phyloP scores from a whole-genome alignment of 2,797 vertebrate genomes.

The Gila robusta region DNA sequence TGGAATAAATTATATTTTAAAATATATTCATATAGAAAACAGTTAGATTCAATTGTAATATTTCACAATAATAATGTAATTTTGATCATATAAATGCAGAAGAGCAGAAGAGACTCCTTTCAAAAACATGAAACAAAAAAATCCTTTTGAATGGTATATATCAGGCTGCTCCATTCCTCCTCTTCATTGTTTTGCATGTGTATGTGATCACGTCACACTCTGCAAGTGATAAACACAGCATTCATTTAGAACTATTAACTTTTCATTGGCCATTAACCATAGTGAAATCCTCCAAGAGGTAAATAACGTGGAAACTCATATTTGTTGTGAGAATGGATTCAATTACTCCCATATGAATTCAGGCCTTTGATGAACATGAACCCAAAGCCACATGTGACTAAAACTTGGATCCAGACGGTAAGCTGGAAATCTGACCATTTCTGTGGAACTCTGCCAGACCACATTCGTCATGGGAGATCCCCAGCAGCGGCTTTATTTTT shows the following conservation, averaged over 20 bases:
- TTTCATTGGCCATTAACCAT: slow-evolving; percentile 33
- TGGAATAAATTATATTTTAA: not conserved
- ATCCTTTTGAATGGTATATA: not conserved
- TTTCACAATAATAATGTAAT: not conserved
- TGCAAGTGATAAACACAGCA: slow-evolving; percentile 22
- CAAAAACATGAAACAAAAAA: not conserved
- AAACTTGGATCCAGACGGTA: not conserved
- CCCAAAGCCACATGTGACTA: slow-evolving; percentile 13
- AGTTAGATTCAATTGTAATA: not conserved
- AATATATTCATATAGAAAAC: not conserved
- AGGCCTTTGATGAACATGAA: slow-evolving; percentile 56
- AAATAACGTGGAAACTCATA: slow-evolving; percentile 25
- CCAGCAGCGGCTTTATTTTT: slow-evolving; percentile 34
- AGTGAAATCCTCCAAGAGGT: slow-evolving; percentile 37
- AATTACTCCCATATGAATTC: slow-evolving; percentile 56
- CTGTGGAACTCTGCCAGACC: slow-evolving; percentile 43
- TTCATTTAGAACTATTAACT: slow-evolving; percentile 15
- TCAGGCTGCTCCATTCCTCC: not conserved
- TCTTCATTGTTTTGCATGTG: slow-evolving; percentile 11
- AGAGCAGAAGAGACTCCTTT: not conserved
- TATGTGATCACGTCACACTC: slow-evolving; percentile 6
- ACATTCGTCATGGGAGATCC: not conserved
- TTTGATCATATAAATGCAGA: not conserved
- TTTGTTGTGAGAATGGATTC: slow-evolving; percentile 54
- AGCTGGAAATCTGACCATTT: slow-evolving; percentile 36